Base-by-base conservation (phyloP, 2,888 invertebrate genomes). In the Piscicola geometra region DNA sequence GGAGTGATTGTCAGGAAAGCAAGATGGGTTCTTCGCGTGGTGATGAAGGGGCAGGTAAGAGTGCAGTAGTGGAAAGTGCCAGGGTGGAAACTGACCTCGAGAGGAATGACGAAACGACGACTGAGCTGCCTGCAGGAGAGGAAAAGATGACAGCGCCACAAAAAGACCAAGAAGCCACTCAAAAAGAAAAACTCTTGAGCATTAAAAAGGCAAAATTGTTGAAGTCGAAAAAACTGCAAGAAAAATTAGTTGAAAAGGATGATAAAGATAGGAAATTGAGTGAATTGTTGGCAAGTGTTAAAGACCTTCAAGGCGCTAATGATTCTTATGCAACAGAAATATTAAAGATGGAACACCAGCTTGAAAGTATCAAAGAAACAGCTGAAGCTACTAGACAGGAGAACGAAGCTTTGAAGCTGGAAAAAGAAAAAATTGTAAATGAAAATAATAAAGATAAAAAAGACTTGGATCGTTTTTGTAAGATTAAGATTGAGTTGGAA, bases 151-250 rank as follows among this genome's bases (percentile, higher is more conserved):
- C 50, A 47, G 21, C 50, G 12, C 9, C 21, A 15, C 9, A 47
- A 47, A 47, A 47, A 47, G 50, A 47, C 21, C 9, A 47, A 30
- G 30, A 50, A 30, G 56, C n/a, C n/a, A n/a, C 50, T n/a, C 72
- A 56, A 52, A 36, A 72, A 30, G 28, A 28, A 2, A 72, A 72
- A 25, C 32, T 72, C 1, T n/a, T n/a, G 28, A 64, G 25, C 41
- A 32, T 73, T 1, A 73, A 73, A 35, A 73, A 73, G 52, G 73
- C 73, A 21, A 73, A 64, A 15, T 35, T 73, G 18, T 35, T 73
- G 32, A 73, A 73, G 41, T 33, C 35, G 5, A 73, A 60, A 35
- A 73, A 60, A 35, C 52, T 73, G n/a, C 73, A 73, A 33, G 73
- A 73, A 32, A 73, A 64, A 60, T 12, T 32, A 32, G 15, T 18